These are phyloP conservation scores for Aradus depressus DNA, from an alignment of 2,888 invertebrate species.

Conservation along the genomic window DNA sequence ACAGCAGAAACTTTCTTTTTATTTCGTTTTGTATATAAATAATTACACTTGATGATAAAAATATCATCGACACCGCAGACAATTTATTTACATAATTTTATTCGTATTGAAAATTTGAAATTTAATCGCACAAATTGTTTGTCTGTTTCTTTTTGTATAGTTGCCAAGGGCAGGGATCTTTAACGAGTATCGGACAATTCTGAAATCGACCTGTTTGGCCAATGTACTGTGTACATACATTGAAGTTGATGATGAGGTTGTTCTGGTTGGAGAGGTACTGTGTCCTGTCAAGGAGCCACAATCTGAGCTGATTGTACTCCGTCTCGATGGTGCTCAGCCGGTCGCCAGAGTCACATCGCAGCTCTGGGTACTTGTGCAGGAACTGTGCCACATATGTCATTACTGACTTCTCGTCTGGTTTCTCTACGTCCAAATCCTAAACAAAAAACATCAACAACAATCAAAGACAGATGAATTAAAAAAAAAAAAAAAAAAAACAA, in stretches of 20 bases:
- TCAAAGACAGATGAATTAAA: not conserved
- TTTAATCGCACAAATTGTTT: too few species aligned
- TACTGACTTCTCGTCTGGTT: conserved; percentile 93
- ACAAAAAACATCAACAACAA: conserved; percentile 1
- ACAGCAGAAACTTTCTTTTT: too few species aligned
- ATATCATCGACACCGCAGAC: too few species aligned
- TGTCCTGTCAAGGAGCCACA: conserved; percentile 72
- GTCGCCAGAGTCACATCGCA: conserved; percentile 43
- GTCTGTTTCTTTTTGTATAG: too few species aligned
- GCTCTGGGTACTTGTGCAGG: conserved; percentile 86
- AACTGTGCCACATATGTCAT: conserved; percentile 99
- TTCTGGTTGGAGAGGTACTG: conserved; percentile 64
- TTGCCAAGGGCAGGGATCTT: too few species aligned
- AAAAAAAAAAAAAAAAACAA: not conserved
- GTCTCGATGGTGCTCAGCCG: conserved; percentile 60
- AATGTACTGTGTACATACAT: conserved; percentile 40
- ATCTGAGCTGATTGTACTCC: conserved; percentile 66
- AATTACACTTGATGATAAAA: too few species aligned
- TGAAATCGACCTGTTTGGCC: too few species aligned
- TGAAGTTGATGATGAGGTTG: conserved; percentile 62
- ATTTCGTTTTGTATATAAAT: too few species aligned
- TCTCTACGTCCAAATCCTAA: conserved; percentile 38
- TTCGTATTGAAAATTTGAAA: too few species aligned
- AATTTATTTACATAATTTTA: too few species aligned
- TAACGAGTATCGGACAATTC: too few species aligned